Base-by-base conservation (phyloP, 2,797 vertebrate genomes). In the Masticophis lateralis region DNA sequence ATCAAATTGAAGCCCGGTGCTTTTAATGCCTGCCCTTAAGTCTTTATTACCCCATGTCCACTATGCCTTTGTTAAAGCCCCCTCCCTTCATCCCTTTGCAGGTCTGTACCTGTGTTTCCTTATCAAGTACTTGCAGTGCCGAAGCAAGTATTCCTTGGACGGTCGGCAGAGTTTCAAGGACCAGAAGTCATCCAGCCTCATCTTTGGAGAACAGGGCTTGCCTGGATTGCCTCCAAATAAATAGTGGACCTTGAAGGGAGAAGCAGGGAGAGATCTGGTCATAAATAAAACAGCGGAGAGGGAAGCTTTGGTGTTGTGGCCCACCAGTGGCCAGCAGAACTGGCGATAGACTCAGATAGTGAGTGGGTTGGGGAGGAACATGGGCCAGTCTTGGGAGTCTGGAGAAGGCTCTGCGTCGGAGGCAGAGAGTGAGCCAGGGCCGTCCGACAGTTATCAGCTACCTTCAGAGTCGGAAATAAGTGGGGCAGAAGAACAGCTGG, bases 161-260 rank as follows among this genome's bases (percentile, higher is more conserved):
- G 99, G 99, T 61, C 99, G 98, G 97, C 99, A 99, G 93, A 99
- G 98, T 97, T 99, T 99, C 96, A 99, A 97, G 87, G 99, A 99
- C 99, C 99, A 99, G 97, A 99, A 99, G 97, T 99, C 99, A 43
- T 99, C 99, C 96, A 99, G 98, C 86, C 99, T 98, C 99, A 99
- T 99, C 97, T 99, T 99, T 28, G 99, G 99, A 96, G 99, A 99
- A 94, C 99, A 99, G 25, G 99, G 99, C 96, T 99, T 99, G 63
- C 99, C 99, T 7, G 99, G 99, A 98, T 99, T 99, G 90, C 99
- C 99, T 92, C 99, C 99, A 97, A 99, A 99, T 96, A 99, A 98
- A 97, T 99, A 99, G 97, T 99, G 99, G 93, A 99, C 99, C 99
- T 99, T 97, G 63, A 22, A 32, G 95, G 74, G 93, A 95, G 16